Conservation (phyloP, 1,140 invertebrate genomes). For the Solenopsis fugax region DNA sequence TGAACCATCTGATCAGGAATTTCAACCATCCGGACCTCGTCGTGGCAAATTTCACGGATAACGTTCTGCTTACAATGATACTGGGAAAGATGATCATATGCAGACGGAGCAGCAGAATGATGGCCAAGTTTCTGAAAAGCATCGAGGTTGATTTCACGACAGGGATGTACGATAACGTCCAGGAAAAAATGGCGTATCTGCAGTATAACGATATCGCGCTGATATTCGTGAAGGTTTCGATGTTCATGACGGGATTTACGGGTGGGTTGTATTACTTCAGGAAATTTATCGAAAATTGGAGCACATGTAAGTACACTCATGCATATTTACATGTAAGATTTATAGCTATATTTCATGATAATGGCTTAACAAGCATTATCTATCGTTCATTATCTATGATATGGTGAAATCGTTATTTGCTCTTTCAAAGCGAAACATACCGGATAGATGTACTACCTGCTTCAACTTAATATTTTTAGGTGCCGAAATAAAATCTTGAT, state of each 20-base stretch:
- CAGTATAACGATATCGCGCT: constrained; percentile 20
- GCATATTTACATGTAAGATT: neutral
- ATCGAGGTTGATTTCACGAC: constrained; percentile 19
- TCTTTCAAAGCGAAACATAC: neutral
- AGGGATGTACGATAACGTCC: neutral
- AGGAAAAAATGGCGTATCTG: constrained; percentile 19
- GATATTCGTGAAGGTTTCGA: neutral
- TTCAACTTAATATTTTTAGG: neutral
- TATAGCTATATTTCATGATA: constrained; percentile 15
- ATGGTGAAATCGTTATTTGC: constrained; percentile 15
- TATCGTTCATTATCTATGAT: neutral
- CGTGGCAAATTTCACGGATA: constrained; percentile 60
- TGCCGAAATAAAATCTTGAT: neutral
- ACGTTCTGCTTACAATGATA: neutral
- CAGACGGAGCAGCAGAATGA: neutral
- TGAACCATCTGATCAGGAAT: neutral
- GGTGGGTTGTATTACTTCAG: neutral
- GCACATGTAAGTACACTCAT: constrained; percentile 12
- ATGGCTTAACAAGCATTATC: neutral
- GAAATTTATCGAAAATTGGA: constrained; percentile 12
- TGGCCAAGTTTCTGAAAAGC: constrained; percentile 27
- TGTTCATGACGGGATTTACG: neutral
- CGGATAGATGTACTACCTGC: neutral
- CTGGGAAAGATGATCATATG: constrained; percentile 21
- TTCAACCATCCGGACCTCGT: neutral